Evolutionary conservation across 2,797 vertebrate genomes (phyloP).

Genomic region (Micromesistius poutassou): DNA sequence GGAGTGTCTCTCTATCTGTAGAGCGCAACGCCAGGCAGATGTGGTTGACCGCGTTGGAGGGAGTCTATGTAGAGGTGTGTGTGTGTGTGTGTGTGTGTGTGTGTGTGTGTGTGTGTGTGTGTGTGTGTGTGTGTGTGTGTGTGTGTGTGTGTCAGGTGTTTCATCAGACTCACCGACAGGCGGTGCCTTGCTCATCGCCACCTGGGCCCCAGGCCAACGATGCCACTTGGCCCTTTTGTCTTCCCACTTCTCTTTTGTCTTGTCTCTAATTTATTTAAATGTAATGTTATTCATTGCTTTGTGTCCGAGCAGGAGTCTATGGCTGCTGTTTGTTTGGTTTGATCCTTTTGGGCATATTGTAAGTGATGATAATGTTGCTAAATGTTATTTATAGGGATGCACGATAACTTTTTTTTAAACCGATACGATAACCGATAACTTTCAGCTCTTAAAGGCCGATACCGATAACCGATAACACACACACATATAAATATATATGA

Average conservation of each 20-base stretch:
- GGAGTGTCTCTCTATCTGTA: background rate
- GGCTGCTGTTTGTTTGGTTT: background rate
- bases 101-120: conserved; percentile 5
- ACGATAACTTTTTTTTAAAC: too few relatives aligned
- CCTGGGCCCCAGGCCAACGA: background rate
- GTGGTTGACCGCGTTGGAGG: too few relatives aligned
- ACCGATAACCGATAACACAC: too few relatives aligned
- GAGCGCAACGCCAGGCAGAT: background rate
- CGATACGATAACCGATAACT: too few relatives aligned
- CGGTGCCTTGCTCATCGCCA: background rate
- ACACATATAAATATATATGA: too few relatives aligned
- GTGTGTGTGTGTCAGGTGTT: background rate
- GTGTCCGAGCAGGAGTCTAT: background rate
- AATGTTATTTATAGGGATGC: too few relatives aligned
- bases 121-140: too few relatives aligned
- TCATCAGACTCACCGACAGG: background rate
- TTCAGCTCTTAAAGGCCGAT: too few relatives aligned
- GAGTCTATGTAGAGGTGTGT: too few relatives aligned
- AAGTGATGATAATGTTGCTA: background rate
- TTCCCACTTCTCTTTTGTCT: background rate
- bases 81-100: background rate
- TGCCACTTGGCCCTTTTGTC: background rate
- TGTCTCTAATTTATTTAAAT: background rate
- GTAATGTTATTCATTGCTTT: background rate
- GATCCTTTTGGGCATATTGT: background rate